A percentile compares a stretch with the other conserved stretches of the same genome.
Evolutionary conservation across 2,797 vertebrate species (phyloP).

Genomic region (Muraenolepis orangiensis): DNA sequence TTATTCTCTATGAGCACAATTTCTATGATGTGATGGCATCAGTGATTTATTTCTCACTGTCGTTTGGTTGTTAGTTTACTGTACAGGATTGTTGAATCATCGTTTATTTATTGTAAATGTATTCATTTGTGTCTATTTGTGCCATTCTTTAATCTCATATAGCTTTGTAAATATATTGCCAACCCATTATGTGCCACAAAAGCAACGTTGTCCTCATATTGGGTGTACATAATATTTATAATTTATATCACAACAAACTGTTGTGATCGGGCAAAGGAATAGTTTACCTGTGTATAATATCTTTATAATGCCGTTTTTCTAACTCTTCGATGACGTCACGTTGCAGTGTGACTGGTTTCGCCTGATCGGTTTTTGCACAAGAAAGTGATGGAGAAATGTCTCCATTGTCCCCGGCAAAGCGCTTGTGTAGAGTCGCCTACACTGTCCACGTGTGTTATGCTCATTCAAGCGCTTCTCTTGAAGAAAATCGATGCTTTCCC

Average conservation of each 20-base stretch:
- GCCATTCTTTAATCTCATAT: neutral
- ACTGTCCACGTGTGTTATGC: neutral
- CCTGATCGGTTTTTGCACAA: neutral
- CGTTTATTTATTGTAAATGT: neutral
- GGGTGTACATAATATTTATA: neutral
- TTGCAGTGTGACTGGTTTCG: neutral
- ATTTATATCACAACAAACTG: neutral
- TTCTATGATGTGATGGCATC: neutral
- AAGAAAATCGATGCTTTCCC: neutral
- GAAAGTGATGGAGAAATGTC: neutral
- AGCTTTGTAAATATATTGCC: neutral
- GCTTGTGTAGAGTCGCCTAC: neutral
- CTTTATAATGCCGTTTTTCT: neutral
- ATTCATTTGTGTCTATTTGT: neutral
- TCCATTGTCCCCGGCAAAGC: neutral
- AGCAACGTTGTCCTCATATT: neutral
- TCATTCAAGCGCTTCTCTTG: neutral
- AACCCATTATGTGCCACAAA: neutral
- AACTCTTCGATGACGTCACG: neutral
- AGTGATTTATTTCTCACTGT: neutral
- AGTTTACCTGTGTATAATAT: neutral
- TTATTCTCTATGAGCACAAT: constrained; percentile 1
- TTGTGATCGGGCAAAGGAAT: neutral
- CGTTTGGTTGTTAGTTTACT: neutral
- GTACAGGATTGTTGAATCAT: neutral